Conservation (phyloP, 2,797 vertebrate species). For the Denticeps clupeoides region DNA sequence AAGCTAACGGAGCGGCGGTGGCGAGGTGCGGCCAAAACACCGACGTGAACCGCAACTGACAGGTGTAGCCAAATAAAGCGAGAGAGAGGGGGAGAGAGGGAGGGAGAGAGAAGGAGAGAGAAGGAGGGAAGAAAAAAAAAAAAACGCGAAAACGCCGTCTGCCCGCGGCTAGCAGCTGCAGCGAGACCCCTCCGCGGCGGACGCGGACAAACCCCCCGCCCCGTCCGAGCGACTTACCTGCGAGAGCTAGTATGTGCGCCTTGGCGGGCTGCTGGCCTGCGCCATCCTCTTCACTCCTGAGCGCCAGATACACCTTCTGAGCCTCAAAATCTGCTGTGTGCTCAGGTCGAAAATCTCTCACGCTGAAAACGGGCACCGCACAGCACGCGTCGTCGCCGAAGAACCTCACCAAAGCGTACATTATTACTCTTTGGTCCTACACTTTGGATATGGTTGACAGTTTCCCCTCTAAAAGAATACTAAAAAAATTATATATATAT, state of each 20-base stretch:
- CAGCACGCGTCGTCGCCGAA: slow-evolving; percentile 94
- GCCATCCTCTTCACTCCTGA: slow-evolving; percentile 73
- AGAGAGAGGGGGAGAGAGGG: too few species aligned
- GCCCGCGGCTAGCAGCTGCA: too few species aligned
- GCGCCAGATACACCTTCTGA: slow-evolving; percentile 93
- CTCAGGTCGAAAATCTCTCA: slow-evolving; percentile 85
- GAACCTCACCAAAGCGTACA: slow-evolving; percentile 96
- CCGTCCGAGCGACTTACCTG: slow-evolving; percentile 72
- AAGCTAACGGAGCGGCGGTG: too few species aligned
- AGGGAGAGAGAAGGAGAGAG: not conserved
- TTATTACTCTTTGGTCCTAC: slow-evolving; percentile 59
- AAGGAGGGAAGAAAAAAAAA: slow-evolving; percentile 1
- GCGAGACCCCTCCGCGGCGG: too few species aligned
- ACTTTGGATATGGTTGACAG: slow-evolving; percentile 64
- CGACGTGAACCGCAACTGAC: too few species aligned
- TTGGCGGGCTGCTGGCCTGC: slow-evolving; percentile 79
- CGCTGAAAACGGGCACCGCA: slow-evolving; percentile 81
- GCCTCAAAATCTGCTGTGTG: slow-evolving; percentile 92
- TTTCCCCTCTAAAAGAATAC: slow-evolving; percentile 68
- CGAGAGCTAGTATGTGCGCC: slow-evolving; percentile 93
- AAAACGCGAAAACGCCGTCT: too few species aligned
- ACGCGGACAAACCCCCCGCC: not conserved
- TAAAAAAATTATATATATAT: too few species aligned
- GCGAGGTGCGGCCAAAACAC: too few species aligned
- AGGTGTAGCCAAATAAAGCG: too few species aligned